A percentile compares a stretch with the other conserved stretches of the same genome.
Evolutionary conservation across 2,113 vertebrate species (phyloP).

Genomic region (Erinaceus europaeus): DNA sequence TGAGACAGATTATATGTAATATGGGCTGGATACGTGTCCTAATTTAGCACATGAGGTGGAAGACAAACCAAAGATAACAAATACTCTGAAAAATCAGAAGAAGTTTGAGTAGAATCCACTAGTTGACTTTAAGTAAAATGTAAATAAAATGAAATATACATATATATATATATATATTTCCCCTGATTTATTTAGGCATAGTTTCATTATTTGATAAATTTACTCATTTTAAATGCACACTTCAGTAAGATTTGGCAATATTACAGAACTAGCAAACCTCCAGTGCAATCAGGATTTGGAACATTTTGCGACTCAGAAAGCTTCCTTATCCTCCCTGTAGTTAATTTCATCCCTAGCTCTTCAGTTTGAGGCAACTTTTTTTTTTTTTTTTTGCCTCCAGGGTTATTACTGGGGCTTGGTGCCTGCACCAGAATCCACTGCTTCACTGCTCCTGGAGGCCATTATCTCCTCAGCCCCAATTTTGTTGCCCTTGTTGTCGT

Average conservation of each 20-base stretch:
- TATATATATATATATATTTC: background rate
- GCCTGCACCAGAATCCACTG: too few relatives aligned
- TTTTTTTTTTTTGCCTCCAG: background rate
- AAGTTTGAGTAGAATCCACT: background rate
- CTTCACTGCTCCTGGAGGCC: too few relatives aligned
- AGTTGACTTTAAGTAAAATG: background rate
- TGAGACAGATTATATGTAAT: background rate
- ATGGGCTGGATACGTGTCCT: background rate
- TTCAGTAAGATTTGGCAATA: background rate
- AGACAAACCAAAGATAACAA: background rate
- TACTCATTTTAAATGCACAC: background rate
- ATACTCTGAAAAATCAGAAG: background rate
- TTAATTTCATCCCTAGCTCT: background rate
- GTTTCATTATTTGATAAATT: background rate
- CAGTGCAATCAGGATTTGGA: background rate
- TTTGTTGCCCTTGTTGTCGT: too few relatives aligned
- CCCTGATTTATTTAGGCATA: background rate
- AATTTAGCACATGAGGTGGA: background rate
- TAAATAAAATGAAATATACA: background rate
- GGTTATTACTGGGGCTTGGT: too few relatives aligned
- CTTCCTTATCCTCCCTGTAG: background rate
- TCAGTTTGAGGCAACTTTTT: background rate
- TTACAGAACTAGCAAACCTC: background rate
- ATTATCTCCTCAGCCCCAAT: too few relatives aligned
- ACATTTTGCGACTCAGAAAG: background rate